These are phyloP conservation scores for Phalacrocorax brasilianus DNA, from an alignment of 2,113 vertebrate genomes.

Conservation along the genomic window DNA sequence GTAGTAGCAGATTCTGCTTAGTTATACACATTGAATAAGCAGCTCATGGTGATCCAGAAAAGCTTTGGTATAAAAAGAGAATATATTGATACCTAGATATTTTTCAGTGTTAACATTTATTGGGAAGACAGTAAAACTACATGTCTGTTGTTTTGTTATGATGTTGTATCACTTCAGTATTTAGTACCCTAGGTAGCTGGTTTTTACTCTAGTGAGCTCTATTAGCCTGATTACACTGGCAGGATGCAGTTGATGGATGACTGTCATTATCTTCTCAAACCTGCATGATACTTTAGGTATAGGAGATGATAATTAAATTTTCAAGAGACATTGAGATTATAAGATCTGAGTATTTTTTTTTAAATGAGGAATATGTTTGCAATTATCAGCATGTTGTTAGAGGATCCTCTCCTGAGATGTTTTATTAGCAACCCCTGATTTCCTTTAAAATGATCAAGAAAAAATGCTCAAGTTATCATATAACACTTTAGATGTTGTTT, in stretches of 20 bases:
- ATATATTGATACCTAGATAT: slow-evolving; percentile 10
- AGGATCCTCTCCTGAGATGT: slow-evolving; percentile 75
- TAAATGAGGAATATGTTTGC: slow-evolving; percentile 52
- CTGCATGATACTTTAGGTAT: slow-evolving; percentile 73
- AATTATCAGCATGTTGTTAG: slow-evolving; percentile 76
- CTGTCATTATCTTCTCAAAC: slow-evolving; percentile 81
- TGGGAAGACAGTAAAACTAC: slow-evolving; percentile 29
- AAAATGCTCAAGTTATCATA: slow-evolving; percentile 38
- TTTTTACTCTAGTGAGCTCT: slow-evolving; percentile 68
- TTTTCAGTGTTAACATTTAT: slow-evolving; percentile 20
- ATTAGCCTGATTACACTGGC: slow-evolving; percentile 76
- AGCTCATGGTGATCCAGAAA: not conserved
- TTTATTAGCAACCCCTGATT: slow-evolving; percentile 75
- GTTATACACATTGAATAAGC: not conserved
- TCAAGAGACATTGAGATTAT: slow-evolving; percentile 68
- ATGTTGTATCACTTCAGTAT: slow-evolving; percentile 42
- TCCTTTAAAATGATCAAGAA: slow-evolving; percentile 60
- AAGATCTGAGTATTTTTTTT: slow-evolving; percentile 58
- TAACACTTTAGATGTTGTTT: slow-evolving; percentile 50
- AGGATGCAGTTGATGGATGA: slow-evolving; percentile 80
- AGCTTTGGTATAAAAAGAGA: not conserved
- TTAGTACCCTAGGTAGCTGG: slow-evolving; percentile 70
- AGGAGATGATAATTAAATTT: slow-evolving; percentile 78
- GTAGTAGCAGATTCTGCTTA: not conserved
- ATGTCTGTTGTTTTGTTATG: slow-evolving; percentile 36